These are phyloP conservation scores for Myzus persicae DNA, from an alignment of 1,140 invertebrate species.

Conservation along the genomic window DNA sequence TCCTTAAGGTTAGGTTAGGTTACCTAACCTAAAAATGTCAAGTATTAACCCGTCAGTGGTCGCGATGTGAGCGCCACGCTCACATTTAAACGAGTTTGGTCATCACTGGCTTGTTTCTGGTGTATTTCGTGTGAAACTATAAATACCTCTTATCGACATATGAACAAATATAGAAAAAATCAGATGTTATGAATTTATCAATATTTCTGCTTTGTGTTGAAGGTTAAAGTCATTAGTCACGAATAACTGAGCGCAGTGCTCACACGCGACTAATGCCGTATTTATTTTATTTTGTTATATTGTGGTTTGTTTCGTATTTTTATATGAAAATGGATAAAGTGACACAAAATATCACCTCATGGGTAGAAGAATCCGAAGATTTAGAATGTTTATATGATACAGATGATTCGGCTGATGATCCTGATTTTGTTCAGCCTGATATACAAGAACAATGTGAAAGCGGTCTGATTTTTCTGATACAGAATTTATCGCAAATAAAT, in stretches of 20 bases:
- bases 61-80: too few species aligned
- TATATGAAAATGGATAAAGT: neutral
- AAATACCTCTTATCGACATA: neutral
- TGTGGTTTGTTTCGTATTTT: neutral
- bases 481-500: slow-evolving; percentile 5
- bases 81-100: too few species aligned
- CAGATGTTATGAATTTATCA: neutral
- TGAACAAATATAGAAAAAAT: neutral
- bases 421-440: neutral
- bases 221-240: neutral
- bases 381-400: neutral
- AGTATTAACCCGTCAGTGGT: too few species aligned
- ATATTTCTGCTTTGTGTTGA: neutral
- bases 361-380: neutral
- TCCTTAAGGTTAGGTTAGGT: too few species aligned
- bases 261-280: neutral
- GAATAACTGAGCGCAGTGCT: slow-evolving; percentile 2
- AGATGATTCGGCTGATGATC: neutral
- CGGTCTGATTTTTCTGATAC: neutral
- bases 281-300: neutral
- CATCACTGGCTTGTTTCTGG: neutral
- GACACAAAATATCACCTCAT: neutral
- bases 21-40: too few species aligned
- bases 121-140: slow-evolving; percentile 10
- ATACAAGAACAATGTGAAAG: neutral